A percentile compares a stretch with the other conserved stretches of the same genome.
phyloP scores from a whole-genome alignment of 2,797 vertebrate species.

The Sternotherus odoratus region DNA sequence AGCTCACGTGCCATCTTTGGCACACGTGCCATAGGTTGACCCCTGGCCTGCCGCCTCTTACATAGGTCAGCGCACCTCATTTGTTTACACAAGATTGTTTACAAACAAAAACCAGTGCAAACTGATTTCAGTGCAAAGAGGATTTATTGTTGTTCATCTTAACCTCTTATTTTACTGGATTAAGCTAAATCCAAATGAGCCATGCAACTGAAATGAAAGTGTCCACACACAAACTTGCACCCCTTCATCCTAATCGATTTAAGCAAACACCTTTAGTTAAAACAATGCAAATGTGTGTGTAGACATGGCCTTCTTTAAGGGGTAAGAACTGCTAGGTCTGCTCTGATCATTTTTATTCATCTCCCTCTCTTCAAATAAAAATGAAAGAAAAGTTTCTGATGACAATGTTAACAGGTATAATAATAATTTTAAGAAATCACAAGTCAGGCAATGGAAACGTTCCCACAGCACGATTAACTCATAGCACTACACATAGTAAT shows the following conservation, averaged over 20 bases:
- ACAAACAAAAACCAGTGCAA: neutral
- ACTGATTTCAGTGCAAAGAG: neutral
- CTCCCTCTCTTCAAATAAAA: neutral
- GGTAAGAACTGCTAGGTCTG: neutral
- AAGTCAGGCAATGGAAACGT: neutral
- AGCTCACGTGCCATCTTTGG: too few relatives aligned
- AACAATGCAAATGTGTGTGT: accelerated
- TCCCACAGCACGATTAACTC: neutral
- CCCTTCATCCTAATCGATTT: neutral
- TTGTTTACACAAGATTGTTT: neutral
- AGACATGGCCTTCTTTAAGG: neutral
- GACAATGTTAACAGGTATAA: accelerated
- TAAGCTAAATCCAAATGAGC: neutral
- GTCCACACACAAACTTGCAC: neutral
- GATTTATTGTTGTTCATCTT: neutral
- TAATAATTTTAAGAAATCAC: neutral
- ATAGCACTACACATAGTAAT: accelerated
- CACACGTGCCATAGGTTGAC: too few relatives aligned
- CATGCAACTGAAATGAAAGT: neutral
- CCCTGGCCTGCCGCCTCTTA: neutral
- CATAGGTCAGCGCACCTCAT: accelerated
- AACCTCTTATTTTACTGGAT: neutral
- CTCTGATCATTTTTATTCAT: neutral
- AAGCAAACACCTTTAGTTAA: neutral
- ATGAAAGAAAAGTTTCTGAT: neutral